Evolutionary conservation across 2,113 vertebrate genomes (phyloP).

Genomic region (Coregonus clupeaformis): DNA sequence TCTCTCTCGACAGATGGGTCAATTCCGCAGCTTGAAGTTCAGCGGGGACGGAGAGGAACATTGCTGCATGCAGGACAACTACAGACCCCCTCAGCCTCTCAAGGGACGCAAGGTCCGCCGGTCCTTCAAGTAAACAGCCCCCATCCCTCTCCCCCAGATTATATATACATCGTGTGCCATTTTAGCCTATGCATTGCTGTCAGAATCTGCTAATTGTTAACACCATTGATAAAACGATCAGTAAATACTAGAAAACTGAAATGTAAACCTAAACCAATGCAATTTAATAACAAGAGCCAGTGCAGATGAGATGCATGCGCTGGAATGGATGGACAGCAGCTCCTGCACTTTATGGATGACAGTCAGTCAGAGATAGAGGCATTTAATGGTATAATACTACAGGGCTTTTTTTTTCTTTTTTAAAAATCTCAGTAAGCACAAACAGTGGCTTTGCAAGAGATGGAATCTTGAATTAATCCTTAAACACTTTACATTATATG

Average conservation of each 20-base stretch:
- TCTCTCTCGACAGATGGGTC: constrained; percentile 72
- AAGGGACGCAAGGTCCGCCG: constrained; percentile 81
- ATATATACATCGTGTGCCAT: background rate
- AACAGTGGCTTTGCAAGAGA: background rate
- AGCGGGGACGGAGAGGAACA: constrained; percentile 74
- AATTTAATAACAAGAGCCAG: background rate
- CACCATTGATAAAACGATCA: background rate
- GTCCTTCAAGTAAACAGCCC: constrained; percentile 71
- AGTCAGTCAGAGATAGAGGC: background rate
- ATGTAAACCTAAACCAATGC: background rate
- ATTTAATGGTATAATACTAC: background rate
- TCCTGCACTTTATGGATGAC: background rate
- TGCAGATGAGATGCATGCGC: background rate
- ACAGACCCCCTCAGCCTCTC: constrained; percentile 85
- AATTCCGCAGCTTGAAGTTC: constrained; percentile 84
- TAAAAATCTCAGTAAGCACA: background rate
- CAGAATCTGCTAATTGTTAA: background rate
- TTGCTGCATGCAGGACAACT: constrained; percentile 88
- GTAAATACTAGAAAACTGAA: background rate
- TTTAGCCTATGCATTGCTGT: background rate
- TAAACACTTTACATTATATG: background rate
- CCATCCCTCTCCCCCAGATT: background rate
- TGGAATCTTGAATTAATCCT: background rate
- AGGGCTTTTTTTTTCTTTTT: background rate
- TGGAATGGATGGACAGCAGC: background rate